Conservation (phyloP, 2,888 invertebrate genomes). For the Tetanocera ferruginea region DNA sequence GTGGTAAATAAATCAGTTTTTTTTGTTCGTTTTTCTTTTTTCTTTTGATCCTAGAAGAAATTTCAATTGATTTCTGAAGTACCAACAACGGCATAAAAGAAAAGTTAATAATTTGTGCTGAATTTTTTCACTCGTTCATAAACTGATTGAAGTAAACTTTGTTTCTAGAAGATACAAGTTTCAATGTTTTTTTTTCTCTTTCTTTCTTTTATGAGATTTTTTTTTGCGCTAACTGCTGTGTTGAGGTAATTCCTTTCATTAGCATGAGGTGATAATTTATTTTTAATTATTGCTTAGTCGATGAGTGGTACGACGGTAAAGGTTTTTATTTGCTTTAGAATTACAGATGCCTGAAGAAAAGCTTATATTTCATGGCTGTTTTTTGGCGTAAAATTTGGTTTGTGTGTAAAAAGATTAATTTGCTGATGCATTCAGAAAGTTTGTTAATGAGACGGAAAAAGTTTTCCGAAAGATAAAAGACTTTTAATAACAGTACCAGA, state of each 20-base stretch:
- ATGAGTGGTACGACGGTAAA: neutral
- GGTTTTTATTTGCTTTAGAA: neutral
- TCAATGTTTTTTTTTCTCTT: neutral
- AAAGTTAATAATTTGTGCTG: slow-evolving; percentile 29
- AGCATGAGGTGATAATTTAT: too few relatives aligned
- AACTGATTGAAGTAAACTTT: slow-evolving; percentile 11
- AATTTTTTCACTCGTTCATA: slow-evolving; percentile 9
- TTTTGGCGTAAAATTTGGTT: neutral
- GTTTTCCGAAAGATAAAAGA: too few relatives aligned
- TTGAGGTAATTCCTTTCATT: neutral
- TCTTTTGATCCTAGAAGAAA: neutral
- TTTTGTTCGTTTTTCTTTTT: neutral
- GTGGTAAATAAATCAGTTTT: slow-evolving; percentile 22
- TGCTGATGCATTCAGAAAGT: neutral
- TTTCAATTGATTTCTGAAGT: neutral
- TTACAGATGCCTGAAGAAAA: neutral
- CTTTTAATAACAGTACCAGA: too few relatives aligned
- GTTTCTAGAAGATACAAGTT: neutral
- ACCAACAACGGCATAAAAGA: neutral
- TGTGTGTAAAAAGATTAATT: neutral
- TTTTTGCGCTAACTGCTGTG: neutral
- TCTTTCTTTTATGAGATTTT: neutral
- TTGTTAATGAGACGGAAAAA: neutral
- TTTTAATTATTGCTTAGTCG: too few relatives aligned
- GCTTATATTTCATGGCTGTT: neutral